These are phyloP conservation scores for Hypomesus transpacificus DNA, from an alignment of 2,113 vertebrate genomes.

Conservation along the genomic window DNA sequence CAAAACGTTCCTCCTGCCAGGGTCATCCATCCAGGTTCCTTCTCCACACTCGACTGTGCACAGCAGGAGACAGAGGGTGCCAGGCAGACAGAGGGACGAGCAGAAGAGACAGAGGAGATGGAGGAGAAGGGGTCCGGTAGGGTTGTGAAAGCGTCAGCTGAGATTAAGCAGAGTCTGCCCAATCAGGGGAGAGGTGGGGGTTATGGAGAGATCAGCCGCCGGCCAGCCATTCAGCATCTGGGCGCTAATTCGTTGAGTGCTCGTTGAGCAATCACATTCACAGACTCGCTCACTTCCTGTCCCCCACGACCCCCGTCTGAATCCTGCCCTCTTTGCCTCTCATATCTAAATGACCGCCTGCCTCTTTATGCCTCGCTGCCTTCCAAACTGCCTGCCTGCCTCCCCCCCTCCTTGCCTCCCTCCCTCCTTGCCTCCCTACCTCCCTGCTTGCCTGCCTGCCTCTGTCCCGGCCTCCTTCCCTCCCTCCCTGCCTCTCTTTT, in stretches of 20 bases:
- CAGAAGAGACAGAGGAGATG: background rate
- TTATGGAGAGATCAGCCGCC: background rate
- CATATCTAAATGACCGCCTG: background rate
- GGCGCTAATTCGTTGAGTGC: background rate
- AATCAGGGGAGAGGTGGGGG: constrained; percentile 6
- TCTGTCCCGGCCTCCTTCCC: background rate
- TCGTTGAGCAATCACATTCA: constrained; percentile 1
- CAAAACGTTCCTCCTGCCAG: background rate
- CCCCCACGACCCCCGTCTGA: too few relatives aligned
- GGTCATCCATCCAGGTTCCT: background rate
- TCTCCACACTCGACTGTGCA: too few relatives aligned
- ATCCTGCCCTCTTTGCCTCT: background rate
- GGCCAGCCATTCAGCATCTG: background rate
- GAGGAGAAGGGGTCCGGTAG: background rate
- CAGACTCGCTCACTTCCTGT: background rate
- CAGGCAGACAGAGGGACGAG: background rate
- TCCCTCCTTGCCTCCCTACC: background rate
- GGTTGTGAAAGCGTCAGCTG: background rate
- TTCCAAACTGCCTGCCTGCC: too few relatives aligned
- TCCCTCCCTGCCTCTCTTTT: background rate
- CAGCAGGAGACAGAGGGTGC: too few relatives aligned
- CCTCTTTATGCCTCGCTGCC: too few relatives aligned
- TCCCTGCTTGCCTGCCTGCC: background rate
- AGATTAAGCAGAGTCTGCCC: background rate
- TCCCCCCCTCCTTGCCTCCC: background rate